phyloP scores from a whole-genome alignment of 2,888 invertebrate species.

The Drosophila histrio region DNA sequence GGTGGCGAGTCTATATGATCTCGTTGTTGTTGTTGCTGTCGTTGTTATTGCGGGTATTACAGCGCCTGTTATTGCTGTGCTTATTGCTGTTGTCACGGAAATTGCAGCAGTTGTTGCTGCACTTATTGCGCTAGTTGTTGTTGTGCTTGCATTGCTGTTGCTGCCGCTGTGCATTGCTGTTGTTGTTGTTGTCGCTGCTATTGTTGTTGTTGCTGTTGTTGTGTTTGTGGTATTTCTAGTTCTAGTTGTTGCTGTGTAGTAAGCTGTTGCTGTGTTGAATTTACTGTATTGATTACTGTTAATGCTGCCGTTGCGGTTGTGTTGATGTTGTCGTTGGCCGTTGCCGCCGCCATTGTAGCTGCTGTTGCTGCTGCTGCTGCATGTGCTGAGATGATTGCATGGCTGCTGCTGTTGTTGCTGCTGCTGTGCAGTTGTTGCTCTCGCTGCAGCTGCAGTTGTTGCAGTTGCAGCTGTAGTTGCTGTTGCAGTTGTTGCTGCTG shows the following conservation, averaged over 20 bases:
- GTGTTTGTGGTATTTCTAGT: constrained; percentile 7
- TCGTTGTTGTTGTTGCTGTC: constrained; percentile 4
- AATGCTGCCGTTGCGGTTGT: constrained; percentile 22
- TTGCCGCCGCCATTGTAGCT: constrained; percentile 18
- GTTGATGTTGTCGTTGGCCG: constrained; percentile 30
- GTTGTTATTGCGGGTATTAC: constrained; percentile 1
- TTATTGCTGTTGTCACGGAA: background rate
- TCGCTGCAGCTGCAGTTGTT: constrained; percentile 22
- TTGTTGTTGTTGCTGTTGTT: constrained; percentile 11
- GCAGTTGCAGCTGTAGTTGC: constrained; percentile 22
- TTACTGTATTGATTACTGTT: constrained; percentile 20
- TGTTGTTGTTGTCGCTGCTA: background rate
- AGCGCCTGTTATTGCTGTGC: constrained; percentile 1
- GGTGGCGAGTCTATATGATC: background rate
- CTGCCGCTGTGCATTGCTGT: background rate
- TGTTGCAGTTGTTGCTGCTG: constrained; percentile 16
- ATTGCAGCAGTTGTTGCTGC: background rate
- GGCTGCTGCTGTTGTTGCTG: constrained; percentile 14
- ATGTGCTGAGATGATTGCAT: constrained; percentile 3
- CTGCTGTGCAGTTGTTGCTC: constrained; percentile 16
- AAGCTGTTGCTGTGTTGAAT: constrained; percentile 1
- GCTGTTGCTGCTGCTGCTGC: constrained; percentile 11
- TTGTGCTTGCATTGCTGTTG: background rate
- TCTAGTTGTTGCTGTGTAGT: constrained; percentile 4
- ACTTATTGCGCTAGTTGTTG: background rate